phyloP scores from a whole-genome alignment of 2,113 vertebrate species.

The Ictidomys tridecemlineatus region DNA sequence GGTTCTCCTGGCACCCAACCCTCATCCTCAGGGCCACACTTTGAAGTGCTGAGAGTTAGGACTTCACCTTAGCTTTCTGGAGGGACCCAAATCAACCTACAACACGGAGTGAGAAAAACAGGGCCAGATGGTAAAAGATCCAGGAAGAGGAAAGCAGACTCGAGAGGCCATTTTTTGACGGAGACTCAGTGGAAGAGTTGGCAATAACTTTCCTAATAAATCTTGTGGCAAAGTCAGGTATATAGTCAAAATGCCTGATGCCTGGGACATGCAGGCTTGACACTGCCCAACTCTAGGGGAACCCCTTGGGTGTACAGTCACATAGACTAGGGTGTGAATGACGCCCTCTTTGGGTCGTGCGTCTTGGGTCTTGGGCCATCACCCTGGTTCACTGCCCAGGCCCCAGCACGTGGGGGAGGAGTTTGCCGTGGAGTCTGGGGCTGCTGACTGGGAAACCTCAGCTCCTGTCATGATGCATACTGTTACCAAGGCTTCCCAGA shows the following conservation, averaged over 20 bases:
- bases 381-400: neutral
- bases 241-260: neutral
- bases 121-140: neutral
- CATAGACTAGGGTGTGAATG: neutral
- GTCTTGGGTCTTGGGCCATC: neutral
- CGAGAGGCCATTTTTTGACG: neutral
- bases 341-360: neutral
- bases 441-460: neutral
- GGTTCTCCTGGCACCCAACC: neutral
- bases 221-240: neutral
- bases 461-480: neutral
- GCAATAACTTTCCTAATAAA: neutral
- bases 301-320: neutral
- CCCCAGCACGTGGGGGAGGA: neutral
- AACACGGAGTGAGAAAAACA: neutral
- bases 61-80: neutral
- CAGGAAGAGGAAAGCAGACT: neutral
- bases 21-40: neutral
- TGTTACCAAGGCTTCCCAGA: neutral
- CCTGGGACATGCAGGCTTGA: neutral
- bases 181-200: neutral
- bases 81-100: neutral
- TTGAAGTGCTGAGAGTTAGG: neutral
- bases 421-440: neutral
- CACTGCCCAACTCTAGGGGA: neutral